These are phyloP conservation scores for Pteronura brasiliensis DNA, from an alignment of 2,113 vertebrate genomes.

Conservation along the genomic window DNA sequence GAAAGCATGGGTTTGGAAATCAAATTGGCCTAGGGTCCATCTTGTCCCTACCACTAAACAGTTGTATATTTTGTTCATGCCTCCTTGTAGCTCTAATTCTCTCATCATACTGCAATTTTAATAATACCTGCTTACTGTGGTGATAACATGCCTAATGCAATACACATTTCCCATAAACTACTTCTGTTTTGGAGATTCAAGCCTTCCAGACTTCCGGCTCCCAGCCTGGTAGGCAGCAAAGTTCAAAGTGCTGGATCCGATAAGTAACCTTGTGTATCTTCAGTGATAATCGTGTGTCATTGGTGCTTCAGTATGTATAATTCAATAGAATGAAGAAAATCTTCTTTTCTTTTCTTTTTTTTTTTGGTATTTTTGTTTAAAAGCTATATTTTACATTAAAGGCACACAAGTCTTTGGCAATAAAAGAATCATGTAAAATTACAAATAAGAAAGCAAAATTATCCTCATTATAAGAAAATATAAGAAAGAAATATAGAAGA, in stretches of 20 bases:
- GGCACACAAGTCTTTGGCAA: neutral
- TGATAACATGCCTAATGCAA: neutral
- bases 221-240: neutral
- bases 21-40: neutral
- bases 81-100: neutral
- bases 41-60: neutral
- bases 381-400: neutral
- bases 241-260: neutral
- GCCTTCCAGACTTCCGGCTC: neutral
- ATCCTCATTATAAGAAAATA: neutral
- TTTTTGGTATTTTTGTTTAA: neutral
- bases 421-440: neutral
- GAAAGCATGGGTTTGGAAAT: neutral
- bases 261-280: neutral
- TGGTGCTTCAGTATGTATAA: neutral
- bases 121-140: neutral
- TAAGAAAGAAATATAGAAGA: no score
- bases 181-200: neutral
- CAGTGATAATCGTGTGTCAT: rapidly evolving
- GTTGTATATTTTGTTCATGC: neutral
- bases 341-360: neutral
- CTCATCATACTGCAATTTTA: neutral
- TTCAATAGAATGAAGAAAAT: neutral
- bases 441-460: neutral
- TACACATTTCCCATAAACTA: neutral